Percentiles rank a stretch among this genome's conserved stretches.
These are phyloP conservation scores for Rhea americana DNA, from an alignment of 2,113 vertebrate species.

Conservation along the genomic window DNA sequence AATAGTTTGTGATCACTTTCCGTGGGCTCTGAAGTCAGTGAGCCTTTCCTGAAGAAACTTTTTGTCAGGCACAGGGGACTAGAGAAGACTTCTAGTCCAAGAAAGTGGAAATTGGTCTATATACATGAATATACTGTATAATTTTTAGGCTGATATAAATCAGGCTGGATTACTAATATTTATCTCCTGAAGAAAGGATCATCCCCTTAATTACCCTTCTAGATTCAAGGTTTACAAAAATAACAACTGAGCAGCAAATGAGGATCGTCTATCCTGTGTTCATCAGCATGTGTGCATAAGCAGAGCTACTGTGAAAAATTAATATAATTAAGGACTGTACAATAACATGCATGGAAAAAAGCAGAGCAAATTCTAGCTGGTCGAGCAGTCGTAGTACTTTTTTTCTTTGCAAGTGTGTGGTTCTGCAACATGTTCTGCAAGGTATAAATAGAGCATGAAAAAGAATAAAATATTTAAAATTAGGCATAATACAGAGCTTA, in stretches of 20 bases:
- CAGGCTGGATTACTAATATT: not conserved
- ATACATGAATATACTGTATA: not conserved
- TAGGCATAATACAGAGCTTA: not conserved
- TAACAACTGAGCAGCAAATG: not conserved
- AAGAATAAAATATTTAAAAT: not conserved
- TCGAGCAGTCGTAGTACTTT: not conserved
- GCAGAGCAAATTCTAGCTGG: not conserved
- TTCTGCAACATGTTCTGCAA: not conserved
- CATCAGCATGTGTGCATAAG: not conserved
- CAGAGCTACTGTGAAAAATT: not conserved
- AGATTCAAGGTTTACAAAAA: not conserved
- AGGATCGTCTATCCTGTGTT: not conserved
- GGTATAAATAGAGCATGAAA: not conserved
- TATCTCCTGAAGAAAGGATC: not conserved
- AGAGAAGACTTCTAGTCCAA: not conserved
- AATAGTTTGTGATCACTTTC: not conserved
- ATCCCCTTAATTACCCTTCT: not conserved
- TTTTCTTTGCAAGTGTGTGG: not conserved
- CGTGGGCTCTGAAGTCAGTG: not conserved
- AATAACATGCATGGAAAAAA: not conserved
- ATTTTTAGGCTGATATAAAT: not conserved
- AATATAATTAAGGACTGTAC: not conserved
- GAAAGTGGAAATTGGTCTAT: not conserved
- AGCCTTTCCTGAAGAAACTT: conserved; percentile 4
- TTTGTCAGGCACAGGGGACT: not conserved